Evolutionary conservation across 1,140 invertebrate genomes (phyloP), one percentile per base, ranked within the genome.

Genomic region (Eufriesea mexicana): DNA sequence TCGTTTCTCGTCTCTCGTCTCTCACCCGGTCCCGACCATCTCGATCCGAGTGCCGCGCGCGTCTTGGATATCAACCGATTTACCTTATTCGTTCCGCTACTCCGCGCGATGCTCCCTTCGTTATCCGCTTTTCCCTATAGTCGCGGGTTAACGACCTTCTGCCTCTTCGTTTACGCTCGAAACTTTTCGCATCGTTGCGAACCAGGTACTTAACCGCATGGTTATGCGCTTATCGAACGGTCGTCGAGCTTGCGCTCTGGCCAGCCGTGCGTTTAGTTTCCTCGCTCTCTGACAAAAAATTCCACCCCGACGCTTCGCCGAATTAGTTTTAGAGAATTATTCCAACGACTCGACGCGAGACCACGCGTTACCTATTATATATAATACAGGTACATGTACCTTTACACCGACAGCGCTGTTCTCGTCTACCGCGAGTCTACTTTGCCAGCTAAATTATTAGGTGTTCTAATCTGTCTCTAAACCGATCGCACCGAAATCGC

Each of bases 141-240:
- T 72, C 72, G 12, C n/a, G 18, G 12, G 8, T 23, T 51, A 70
- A 72, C 18, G 45, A 68, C 18, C 18, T 49, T 28, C n/a, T 49
- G 35, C 61, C 51, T 49, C 25, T 45, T 79, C 77, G 45, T 55
- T 68, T n/a, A 55, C 45, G 25, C 23, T 47, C 14, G 25, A 73
- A 80, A 80, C 54, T 73, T 62, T 54, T 73, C 78, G 57, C 68
- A 54, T 62, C 68, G 57, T 28, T 59, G 64, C n/a, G 18, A 78
- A n/a, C 35, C 16, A 23, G 54, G 59, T 47, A 68, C n/a, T 47
- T 62, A 25, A 64, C 61, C 74, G 42, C 16, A 12, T 28, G 73
- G 28, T 64, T 66, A 42, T n/a, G 47, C 45, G 18, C 25, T 64
- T 62, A 49, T 75, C 45, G 45, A 49, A 62, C 57, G 25, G 45